Base-by-base conservation (phyloP, 2,797 vertebrate genomes). In the Gymnoscopelus microlampas region DNA sequence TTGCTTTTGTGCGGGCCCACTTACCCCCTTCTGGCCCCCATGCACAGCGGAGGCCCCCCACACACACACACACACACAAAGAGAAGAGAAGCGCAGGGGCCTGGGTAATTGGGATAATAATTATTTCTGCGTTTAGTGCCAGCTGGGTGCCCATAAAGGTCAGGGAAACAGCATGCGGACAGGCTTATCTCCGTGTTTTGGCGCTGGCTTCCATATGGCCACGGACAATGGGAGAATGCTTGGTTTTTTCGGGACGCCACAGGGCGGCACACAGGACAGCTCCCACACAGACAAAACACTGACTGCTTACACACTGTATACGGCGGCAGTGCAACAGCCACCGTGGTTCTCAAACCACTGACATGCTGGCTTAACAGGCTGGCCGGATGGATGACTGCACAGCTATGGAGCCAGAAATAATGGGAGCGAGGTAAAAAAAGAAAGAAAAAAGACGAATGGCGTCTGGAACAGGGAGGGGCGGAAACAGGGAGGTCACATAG, bases 91-190 rank as follows among this genome's bases (percentile, higher is more conserved):
- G 73, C 48, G 77, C 77, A 85, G 88, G 84, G 85, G 84, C 81
- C 82, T 70, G 82, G 79, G 83, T 93, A 93, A 93, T 92, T 91
- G 90, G 92, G 89, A 88, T 91, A 87, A 91, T 93, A 89, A 93
- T 94, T 92, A 92, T 91, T 82, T 88, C 85, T 84, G 87, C 84
- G 76, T 90, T 91, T 91, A 91, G 85, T 91, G 92, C 88, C 92
- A 94, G 93, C 91, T 93, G 93, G 90, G 88, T 90, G 87, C 86
- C 85, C 83, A 86, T 91, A 88, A 93, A 91, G 91, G 92, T 93
- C 92, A 93, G 88, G 83, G 84, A 91, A 44, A 91, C 91, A 92
- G 92, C 87, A 82, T 89, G 89, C 80, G 82, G 78, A 87, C 87
- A 73, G 86, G 87, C 89, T 93, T 88, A 93, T 91, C 90, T 89